phyloP scores from a whole-genome alignment of 2,888 invertebrate genomes.

The Hesperia comma region DNA sequence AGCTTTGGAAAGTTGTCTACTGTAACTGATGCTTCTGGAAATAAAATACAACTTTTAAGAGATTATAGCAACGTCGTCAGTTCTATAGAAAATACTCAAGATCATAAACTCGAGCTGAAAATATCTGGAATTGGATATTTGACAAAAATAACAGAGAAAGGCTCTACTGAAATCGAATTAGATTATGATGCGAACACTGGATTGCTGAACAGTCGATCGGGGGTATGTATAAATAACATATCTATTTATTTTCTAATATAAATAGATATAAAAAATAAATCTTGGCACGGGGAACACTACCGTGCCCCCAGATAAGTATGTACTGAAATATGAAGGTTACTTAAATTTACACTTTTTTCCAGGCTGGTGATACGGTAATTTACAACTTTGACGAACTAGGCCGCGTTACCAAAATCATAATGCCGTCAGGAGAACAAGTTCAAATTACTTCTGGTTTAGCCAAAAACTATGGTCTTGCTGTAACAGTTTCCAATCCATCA shows the following conservation, averaged over 20 bases:
- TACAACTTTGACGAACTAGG: slow-evolving; percentile 96
- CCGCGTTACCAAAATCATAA: slow-evolving; percentile 91
- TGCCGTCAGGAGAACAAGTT: slow-evolving; percentile 96
- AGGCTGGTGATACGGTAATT: slow-evolving; percentile 94
- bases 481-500: slow-evolving; percentile 86
- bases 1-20: slow-evolving; percentile 97
- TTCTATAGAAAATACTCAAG: slow-evolving; percentile 97
- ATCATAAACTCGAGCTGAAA: slow-evolving; percentile 95
- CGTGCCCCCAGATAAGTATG: too few relatives aligned
- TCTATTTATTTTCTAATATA: too few relatives aligned
- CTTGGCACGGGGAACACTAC: too few relatives aligned
- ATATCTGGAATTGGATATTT: slow-evolving; percentile 97
- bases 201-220: slow-evolving; percentile 92
- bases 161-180: slow-evolving; percentile 93
- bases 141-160: slow-evolving; percentile 94
- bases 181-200: slow-evolving; percentile 96
- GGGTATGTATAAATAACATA: slow-evolving; percentile 78
- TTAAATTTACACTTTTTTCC: slow-evolving; percentile 48
- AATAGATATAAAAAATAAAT: too few relatives aligned
- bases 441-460: slow-evolving; percentile 91
- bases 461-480: slow-evolving; percentile 89
- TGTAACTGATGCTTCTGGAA: slow-evolving; percentile 96
- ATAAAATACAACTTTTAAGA: slow-evolving; percentile 94
- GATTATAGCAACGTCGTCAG: slow-evolving; percentile 97
- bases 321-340: too few relatives aligned